Conservation (phyloP, 2,113 vertebrate species). For the Gobius niger region DNA sequence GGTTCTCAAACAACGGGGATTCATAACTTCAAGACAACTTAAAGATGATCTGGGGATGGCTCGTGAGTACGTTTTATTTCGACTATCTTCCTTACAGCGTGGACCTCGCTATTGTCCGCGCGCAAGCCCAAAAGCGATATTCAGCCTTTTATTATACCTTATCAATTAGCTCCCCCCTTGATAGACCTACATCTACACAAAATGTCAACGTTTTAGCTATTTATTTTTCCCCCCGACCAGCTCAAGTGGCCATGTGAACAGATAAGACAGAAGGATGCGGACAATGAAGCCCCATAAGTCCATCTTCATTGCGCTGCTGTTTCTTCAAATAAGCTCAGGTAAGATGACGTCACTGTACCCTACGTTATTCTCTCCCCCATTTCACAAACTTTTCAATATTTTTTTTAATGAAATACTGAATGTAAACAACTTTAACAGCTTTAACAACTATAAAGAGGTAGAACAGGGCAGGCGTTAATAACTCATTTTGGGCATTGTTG, state of each 20-base stretch:
- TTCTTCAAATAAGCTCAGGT: slow-evolving; percentile 50
- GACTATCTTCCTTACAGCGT: not conserved
- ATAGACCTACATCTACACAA: not conserved
- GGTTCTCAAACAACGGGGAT: not conserved
- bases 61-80: not conserved
- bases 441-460: too few relatives aligned
- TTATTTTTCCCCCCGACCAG: not conserved
- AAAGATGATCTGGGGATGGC: not conserved
- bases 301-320: slow-evolving; percentile 32
- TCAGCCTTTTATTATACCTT: not conserved
- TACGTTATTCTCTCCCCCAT: not conserved
- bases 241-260: not conserved
- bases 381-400: not conserved
- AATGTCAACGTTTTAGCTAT: too few relatives aligned
- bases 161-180: not conserved
- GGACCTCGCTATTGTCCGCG: not conserved
- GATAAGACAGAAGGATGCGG: slow-evolving; percentile 26
- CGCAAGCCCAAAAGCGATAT: too few relatives aligned
- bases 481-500: too few relatives aligned
- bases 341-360: not conserved
- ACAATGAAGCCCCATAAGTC: slow-evolving; percentile 39
- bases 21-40: not conserved
- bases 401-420: too few relatives aligned
- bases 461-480: too few relatives aligned
- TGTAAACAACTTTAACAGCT: too few relatives aligned